Evolutionary conservation across 92 coral and sea anemone species (phyloP), one percentile per base, ranked within the genome.

Genomic region (Parazoanthus darwini): DNA sequence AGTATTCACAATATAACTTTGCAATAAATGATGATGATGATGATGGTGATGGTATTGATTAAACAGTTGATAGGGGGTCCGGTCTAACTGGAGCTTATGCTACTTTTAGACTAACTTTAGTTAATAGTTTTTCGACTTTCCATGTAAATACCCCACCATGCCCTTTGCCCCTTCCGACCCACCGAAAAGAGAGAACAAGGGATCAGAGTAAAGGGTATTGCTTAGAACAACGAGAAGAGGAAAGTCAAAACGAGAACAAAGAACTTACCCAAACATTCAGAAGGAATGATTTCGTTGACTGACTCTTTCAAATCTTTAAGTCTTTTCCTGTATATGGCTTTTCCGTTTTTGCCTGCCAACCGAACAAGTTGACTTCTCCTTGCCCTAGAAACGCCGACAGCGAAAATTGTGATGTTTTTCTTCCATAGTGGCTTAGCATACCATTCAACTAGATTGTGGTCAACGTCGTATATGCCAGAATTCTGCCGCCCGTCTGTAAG

Each of bases 401-500:
- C 87, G 43, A 84, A 84, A 29, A 84, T 71, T 9, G 87, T 71
- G 48, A 71, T 37, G 33, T 84, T 84, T 36, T 16, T 70, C 0
- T 70, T 9, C 87, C 87, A 84, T 4, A 84, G 79, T 5, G 78
- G 87, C 43, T 46, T 71, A 6, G 87, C 87, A 59, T 84, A 71
- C 82, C 82, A 79, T 4, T 6, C 0, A 18, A 37, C 65, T 20
- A 84, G 67, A 23, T 48, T 84, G 25, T 4, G 8, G 16, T 84
- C 87, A 36, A 70, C n/a, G 2, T 10, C 7, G 7, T 15, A 70
- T 7, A 2, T 3, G 1, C 87, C 87, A 7, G 87, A 84, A 84
- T 84, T 84, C 78, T 84, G 87, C 25, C 35, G 71, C 29, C 87
- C 87, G 63, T 84, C 87, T 29, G 87, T 84, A 46, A 84, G n/a